Evolutionary conservation across 2,888 invertebrate species (phyloP).

Genomic region (Apotomis turbidana): DNA sequence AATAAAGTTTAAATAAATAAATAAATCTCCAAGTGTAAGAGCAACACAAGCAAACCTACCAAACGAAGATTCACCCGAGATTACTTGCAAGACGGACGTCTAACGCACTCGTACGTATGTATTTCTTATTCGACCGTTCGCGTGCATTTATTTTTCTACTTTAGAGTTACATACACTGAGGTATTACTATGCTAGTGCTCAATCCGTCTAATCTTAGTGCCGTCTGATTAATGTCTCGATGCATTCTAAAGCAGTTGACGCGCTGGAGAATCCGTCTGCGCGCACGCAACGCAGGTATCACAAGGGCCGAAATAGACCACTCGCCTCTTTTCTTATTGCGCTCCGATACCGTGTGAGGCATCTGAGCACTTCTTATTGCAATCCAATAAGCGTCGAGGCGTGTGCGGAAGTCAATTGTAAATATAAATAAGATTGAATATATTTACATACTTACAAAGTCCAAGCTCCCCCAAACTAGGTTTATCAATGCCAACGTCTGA

Average conservation of each 20-base stretch:
- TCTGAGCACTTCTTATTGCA: conserved; percentile 31
- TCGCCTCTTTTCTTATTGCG: conserved; percentile 34
- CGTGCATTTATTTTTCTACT: no score
- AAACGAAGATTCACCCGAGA: no score
- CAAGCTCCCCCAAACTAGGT: not conserved
- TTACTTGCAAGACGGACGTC: no score
- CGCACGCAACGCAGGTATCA: conserved; percentile 31
- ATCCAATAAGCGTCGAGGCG: conserved; percentile 24
- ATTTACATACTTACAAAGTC: not conserved
- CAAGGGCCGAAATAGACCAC: conserved; percentile 35
- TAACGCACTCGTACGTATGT: no score
- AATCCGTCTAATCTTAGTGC: conserved; percentile 31
- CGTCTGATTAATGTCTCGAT: conserved; percentile 33
- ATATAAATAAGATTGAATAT: not conserved
- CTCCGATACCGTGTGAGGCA: conserved; percentile 24
- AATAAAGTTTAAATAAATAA: no score
- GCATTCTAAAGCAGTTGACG: conserved; percentile 37
- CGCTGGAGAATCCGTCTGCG: conserved; percentile 33
- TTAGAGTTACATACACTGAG: not conserved
- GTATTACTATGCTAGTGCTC: not conserved
- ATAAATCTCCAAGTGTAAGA: no score
- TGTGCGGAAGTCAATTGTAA: conserved; percentile 22
- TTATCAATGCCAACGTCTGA: not conserved
- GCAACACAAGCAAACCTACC: no score
- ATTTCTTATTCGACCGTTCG: no score